Percentiles rank a stretch among this genome's conserved stretches.
phyloP scores from a whole-genome alignment of 1,140 invertebrate species.

The Belonocnema kinseyi region DNA sequence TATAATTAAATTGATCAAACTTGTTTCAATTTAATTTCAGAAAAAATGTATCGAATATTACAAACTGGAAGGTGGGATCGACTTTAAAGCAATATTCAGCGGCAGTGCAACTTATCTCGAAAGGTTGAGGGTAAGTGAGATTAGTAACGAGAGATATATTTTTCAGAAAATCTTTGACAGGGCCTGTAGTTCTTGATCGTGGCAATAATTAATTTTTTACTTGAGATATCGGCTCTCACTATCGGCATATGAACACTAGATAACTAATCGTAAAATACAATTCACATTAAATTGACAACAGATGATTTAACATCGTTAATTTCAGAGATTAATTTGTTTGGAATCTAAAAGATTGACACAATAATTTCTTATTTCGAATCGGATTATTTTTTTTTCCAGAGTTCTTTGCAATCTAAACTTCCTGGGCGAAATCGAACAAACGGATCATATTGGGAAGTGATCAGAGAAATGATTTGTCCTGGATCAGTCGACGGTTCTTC shows the following conservation, averaged over 20 bases:
- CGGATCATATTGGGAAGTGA: conserved; percentile 71
- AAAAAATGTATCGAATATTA: conserved; percentile 91
- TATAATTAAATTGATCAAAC: background rate
- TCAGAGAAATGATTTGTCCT: conserved; percentile 72
- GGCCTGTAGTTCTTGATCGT: conserved; percentile 15
- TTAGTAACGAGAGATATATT: background rate
- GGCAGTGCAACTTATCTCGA: conserved; percentile 86
- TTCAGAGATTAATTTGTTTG: no score
- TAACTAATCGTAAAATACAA: background rate
- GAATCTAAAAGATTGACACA: no score
- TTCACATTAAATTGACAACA: background rate
- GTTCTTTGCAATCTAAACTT: conserved; percentile 70
- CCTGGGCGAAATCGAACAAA: conserved; percentile 67
- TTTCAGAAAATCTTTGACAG: background rate
- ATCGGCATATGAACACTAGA: background rate
- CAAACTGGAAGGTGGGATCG: conserved; percentile 85
- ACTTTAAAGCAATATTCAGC: conserved; percentile 86
- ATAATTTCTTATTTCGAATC: no score
- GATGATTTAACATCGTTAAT: background rate
- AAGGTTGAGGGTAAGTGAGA: conserved; percentile 81
- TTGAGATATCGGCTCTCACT: background rate
- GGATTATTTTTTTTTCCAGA: conserved; percentile 51
- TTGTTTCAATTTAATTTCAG: conserved; percentile 70
- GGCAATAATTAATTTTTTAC: conserved; percentile 9
- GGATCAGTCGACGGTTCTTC: conserved; percentile 63